These are phyloP conservation scores for Drosophila sordidapex DNA, from an alignment of 2,888 invertebrate species.

Conservation along the genomic window DNA sequence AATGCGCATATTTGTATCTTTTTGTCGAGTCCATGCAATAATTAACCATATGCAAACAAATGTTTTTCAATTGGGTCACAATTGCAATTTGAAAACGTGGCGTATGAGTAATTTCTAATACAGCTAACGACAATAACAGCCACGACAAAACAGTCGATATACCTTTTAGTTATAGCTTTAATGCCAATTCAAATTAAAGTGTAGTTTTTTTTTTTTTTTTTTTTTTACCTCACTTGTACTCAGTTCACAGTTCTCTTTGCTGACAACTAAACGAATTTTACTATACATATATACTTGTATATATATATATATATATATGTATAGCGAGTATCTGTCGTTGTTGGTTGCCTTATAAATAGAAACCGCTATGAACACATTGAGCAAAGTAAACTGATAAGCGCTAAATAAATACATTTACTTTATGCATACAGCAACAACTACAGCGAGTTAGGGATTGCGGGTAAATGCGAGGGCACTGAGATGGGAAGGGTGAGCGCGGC, in stretches of 20 bases:
- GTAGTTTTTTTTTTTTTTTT: conserved; percentile 39
- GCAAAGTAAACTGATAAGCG: conserved; percentile 57
- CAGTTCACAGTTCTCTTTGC: conserved; percentile 20
- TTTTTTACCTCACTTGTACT: background rate
- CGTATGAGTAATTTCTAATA: conserved; percentile 56
- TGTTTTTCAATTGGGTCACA: conserved; percentile 56
- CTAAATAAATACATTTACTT: conserved; percentile 60
- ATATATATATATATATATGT: conserved; percentile 3
- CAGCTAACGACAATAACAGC: conserved; percentile 6
- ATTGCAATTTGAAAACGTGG: conserved; percentile 50
- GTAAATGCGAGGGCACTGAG: background rate
- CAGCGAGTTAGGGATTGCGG: background rate
- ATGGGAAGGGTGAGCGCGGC: fast-evolving
- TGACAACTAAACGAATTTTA: conserved; percentile 23
- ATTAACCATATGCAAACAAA: conserved; percentile 48
- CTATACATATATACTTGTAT: conserved; percentile 3
- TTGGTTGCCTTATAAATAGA: conserved; percentile 51
- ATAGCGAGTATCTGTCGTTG: conserved; percentile 45
- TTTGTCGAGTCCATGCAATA: conserved; percentile 26
- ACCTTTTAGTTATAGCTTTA: conserved; percentile 24
- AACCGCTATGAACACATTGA: conserved; percentile 52
- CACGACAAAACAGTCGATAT: background rate
- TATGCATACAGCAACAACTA: conserved; percentile 32
- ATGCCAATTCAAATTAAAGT: conserved; percentile 49
- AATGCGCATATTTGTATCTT: conserved; percentile 27